Percentiles rank a stretch among this genome's conserved stretches.
Conservation (phyloP, 2,888 invertebrate species). For the Eilema caniola region DNA sequence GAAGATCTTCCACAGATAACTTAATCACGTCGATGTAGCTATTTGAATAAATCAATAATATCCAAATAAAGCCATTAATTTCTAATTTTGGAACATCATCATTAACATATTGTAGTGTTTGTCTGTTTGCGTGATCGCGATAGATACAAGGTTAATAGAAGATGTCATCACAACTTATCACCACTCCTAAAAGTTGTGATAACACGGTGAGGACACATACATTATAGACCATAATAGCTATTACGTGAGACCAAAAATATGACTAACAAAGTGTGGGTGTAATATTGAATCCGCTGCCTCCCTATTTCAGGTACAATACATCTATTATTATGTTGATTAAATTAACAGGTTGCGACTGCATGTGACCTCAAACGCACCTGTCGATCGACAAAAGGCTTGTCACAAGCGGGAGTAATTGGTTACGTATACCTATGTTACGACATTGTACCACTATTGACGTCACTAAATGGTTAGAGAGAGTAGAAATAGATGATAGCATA, state of each 20-base stretch:
- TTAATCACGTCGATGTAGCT: background rate
- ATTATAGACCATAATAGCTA: too few relatives aligned
- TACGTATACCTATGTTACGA: background rate
- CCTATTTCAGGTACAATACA: background rate
- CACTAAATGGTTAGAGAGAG: background rate
- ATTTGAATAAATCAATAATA: background rate
- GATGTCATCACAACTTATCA: too few relatives aligned
- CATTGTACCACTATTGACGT: background rate
- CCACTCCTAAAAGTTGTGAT: too few relatives aligned
- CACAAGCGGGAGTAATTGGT: background rate
- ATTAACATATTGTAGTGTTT: background rate
- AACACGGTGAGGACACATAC: too few relatives aligned
- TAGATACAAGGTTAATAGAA: too few relatives aligned
- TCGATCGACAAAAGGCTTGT: constrained; percentile 44
- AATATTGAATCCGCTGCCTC: background rate
- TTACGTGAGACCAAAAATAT: background rate
- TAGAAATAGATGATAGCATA: background rate
- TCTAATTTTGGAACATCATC: background rate
- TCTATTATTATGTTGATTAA: background rate
- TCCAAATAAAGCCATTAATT: background rate
- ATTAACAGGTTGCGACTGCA: background rate
- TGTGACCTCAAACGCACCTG: constrained; percentile 15
- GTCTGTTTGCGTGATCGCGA: background rate
- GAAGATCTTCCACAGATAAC: background rate
- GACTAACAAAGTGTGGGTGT: background rate